phyloP scores from a whole-genome alignment of 2,797 vertebrate species.

The Gallinago stenura region DNA sequence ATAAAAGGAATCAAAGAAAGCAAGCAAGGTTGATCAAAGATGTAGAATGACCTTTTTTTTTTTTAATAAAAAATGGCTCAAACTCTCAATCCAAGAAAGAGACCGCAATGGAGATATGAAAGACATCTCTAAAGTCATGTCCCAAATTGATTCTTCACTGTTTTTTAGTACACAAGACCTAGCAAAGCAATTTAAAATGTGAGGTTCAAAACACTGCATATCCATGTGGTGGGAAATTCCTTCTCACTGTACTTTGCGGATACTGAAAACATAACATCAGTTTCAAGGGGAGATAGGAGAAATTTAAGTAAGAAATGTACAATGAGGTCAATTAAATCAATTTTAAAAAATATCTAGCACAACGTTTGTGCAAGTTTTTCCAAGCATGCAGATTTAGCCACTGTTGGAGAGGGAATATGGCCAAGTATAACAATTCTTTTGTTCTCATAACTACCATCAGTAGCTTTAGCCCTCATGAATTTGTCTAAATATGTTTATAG shows the following conservation, averaged over 20 bases:
- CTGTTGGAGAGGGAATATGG: not conserved
- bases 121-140: not conserved
- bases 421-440: not conserved
- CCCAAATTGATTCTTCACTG: not conserved
- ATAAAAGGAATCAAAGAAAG: conserved; percentile 5
- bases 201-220: not conserved
- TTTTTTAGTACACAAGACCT: not conserved
- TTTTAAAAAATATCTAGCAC: not conserved
- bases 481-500: not conserved
- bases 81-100: not conserved
- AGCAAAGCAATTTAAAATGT: not conserved
- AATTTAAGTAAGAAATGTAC: not conserved
- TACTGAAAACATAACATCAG: not conserved
- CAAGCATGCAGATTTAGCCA: not conserved
- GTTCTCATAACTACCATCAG: not conserved
- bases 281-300: not conserved
- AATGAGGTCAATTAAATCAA: not conserved
- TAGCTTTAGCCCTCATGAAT: not conserved
- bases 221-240: not conserved
- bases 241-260: not conserved
- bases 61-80: not conserved
- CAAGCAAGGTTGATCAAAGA: not conserved
- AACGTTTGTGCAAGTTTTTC: not conserved
- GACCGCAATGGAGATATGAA: not conserved
- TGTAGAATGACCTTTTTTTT: not conserved